Base-by-base conservation (phyloP, 1,140 invertebrate genomes). In the Musca domestica region DNA sequence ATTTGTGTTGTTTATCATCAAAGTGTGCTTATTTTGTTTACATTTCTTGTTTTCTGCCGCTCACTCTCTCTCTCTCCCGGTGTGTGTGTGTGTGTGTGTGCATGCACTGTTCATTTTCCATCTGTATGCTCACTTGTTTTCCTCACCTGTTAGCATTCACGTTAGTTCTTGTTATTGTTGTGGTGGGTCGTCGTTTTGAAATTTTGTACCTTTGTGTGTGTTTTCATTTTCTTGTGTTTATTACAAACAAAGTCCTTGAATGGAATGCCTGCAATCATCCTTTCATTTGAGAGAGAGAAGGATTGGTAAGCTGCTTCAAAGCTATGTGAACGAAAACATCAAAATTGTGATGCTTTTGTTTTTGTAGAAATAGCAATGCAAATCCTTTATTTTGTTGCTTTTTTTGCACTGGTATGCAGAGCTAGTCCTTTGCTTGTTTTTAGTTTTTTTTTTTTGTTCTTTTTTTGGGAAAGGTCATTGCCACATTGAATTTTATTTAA, bases 181-280 rank as follows among this genome's bases (percentile, higher is more conserved):
- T 61, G 27, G 34, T 41, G 34, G 34, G 34, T 41, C 34, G 34
- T 41, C 34, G 34, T 5, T 12, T n/a, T n/a, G n/a, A 30, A 30
- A 41, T 56, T 56, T 27, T 56, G 2, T 41, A 41, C 34, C 34
- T 7, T 41, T 30, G 4, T 41, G 25, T 30, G 4, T 41, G 25
- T 56, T 56, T 15, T 27, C 27, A 6, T 56, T 56, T 22, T n/a
- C 52, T 56, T 56, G 12, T 56, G 23, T 56, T 56, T 25, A 14
- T 54, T 7, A 54, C 51, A 54, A 41, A 56, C 52, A 56, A 56
- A 61, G 56, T 61, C 56, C 56, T 61, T 34, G 56, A 41, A 61
- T 34, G 34, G n/a, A 56, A 56, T 56, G 52, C 52, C n/a, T 25
- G 23, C 52, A 56, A 56, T 56, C 23, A 56, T 56, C 27, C 27